Evolutionary conservation across 2,888 invertebrate species (phyloP), one percentile per base, ranked within the genome.

Genomic region (Sussaba pulchella): DNA sequence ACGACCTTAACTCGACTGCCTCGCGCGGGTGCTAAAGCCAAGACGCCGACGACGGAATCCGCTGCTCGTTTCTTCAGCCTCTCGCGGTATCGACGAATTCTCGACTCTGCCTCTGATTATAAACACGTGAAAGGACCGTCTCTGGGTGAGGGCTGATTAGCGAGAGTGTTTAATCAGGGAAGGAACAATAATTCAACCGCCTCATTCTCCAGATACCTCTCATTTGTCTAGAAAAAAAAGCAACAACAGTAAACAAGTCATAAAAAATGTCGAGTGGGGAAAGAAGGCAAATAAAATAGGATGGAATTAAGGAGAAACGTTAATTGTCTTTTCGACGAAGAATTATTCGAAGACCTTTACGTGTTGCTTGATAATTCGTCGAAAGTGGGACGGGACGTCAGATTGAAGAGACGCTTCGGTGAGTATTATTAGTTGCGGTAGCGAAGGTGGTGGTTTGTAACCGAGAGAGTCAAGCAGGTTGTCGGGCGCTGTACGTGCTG

Each of bases 401-500:
- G 57, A 66, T 47, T 31, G n/a, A n/a, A 71, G 43, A 3, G 59
- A 50, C 59, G 19, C 41, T 31, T 76, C 39, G 12, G 17, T 59
- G 52, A 67, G 50, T 67, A 72, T 72, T 67, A 72, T 72, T 67
- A 52, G 52, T 24, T 61, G 67, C 67, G 50, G 31, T 43, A 72
- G 50, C 19, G 10, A 26, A 39, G 12, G 52, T 43, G 54, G 61
- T 63, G 45, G 59, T 70, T 77, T 73, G 72, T 59, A 57, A 69
- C 45, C 61, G 47, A 69, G 54, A 19, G 70, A 59, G 31, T 36
- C 64, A 64, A 57, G 21, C 24, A 36, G 67, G 43, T 12, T 26
- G 67, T 79, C 69, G 12, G 70, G 39, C 52, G 24, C 57, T 67
- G 82, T 73, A 76, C 83, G 76, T 79, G 81, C 83, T 72, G 82